Percentiles rank a stretch among this genome's conserved stretches.
phyloP scores from a whole-genome alignment of 1,140 invertebrate species.

The Trigoniulus corallinus region DNA sequence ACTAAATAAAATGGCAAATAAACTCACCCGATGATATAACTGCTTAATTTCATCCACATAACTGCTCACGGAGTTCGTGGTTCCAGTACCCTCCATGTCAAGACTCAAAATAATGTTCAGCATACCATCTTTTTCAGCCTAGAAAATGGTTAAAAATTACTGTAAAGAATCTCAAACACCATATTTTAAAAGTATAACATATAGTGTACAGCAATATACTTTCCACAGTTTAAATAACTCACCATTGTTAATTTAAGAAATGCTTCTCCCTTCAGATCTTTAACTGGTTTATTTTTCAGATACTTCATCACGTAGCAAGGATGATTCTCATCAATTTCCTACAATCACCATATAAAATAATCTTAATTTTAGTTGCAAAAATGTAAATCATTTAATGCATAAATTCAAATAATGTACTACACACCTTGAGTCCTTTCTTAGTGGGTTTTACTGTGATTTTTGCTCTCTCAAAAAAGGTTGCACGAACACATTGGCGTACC shows the following conservation, averaged over 20 bases:
- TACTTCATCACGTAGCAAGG: slow-evolving; percentile 80
- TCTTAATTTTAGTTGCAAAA: slow-evolving; percentile 2
- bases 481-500: slow-evolving; percentile 65
- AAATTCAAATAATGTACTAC: background rate
- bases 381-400: background rate
- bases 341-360: slow-evolving; percentile 7
- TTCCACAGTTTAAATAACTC: too few species aligned
- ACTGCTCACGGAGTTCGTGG: slow-evolving; percentile 30
- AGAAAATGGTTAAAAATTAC: slow-evolving; percentile 8
- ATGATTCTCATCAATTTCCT: slow-evolving; percentile 84
- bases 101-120: slow-evolving; percentile 54
- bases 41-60: slow-evolving; percentile 86
- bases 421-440: slow-evolving; percentile 64
- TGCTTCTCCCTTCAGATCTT: slow-evolving; percentile 74
- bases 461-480: slow-evolving; percentile 80
- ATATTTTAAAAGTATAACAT: slow-evolving; percentile 3
- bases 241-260: slow-evolving; percentile 60
- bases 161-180: slow-evolving; percentile 3
- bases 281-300: slow-evolving; percentile 83
- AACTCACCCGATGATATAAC: slow-evolving; percentile 55
- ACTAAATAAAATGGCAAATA: background rate
- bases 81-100: slow-evolving; percentile 45
- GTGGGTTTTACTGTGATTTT: slow-evolving; percentile 69
- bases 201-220: too few species aligned
- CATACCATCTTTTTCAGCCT: slow-evolving; percentile 71